Evolutionary conservation across 2,888 invertebrate genomes (phyloP).

Genomic region (Hyalella azteca): DNA sequence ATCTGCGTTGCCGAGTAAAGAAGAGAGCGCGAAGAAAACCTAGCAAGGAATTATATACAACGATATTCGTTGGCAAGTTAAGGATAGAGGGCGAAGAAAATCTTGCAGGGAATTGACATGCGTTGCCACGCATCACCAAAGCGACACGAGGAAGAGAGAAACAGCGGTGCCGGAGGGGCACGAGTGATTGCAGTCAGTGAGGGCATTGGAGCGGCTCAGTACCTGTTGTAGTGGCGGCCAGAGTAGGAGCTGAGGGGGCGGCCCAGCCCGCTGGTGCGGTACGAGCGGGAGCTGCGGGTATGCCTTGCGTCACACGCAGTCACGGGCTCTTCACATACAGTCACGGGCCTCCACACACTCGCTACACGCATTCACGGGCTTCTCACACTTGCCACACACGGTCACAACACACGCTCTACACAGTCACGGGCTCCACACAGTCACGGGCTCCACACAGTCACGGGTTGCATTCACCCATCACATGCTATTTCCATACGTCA

Average conservation of each 20-base stretch:
- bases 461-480: no score
- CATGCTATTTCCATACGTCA: no score
- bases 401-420: background rate
- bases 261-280: background rate
- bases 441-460: no score
- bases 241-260: conserved; percentile 27
- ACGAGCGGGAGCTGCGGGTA: conserved; percentile 18
- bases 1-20: no score
- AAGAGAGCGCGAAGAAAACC: no score
- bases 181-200: background rate
- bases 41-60: background rate
- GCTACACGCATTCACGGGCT: no score
- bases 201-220: background rate
- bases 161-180: background rate
- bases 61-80: background rate
- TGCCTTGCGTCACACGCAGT: background rate
- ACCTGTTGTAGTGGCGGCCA: conserved; percentile 11
- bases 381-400: no score
- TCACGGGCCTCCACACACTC: no score
- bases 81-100: background rate
- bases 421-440: no score
- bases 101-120: background rate
- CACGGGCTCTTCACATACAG: no score
- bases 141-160: background rate
- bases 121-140: background rate